Conservation (phyloP, 2,113 vertebrate species). For the Myrmophylax atrothorax region DNA sequence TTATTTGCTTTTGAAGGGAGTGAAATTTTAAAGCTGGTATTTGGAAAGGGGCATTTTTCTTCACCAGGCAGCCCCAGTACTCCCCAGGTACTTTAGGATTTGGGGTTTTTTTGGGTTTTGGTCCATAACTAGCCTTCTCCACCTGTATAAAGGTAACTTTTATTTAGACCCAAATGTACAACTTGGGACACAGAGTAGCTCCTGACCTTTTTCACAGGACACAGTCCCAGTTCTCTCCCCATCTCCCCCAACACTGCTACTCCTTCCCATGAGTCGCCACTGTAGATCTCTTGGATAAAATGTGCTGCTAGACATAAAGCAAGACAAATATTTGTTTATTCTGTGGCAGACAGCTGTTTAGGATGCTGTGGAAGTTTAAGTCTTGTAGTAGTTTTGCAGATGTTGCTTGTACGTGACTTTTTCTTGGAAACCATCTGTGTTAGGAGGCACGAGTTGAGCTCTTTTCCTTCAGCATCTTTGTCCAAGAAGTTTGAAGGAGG, state of each 20-base stretch:
- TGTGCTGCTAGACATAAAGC: neutral
- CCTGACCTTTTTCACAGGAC: neutral
- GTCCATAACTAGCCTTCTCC: neutral
- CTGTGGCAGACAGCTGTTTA: slow-evolving; percentile 5
- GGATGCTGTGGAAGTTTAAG: neutral
- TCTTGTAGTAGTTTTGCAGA: neutral
- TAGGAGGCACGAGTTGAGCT: neutral
- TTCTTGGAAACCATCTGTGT: neutral
- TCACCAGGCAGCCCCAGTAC: neutral
- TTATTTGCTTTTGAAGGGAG: neutral
- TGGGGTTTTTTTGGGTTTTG: neutral
- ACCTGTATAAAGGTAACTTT: neutral
- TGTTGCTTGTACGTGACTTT: neutral
- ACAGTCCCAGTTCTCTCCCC: neutral
- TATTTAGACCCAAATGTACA: neutral
- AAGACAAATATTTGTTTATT: slow-evolving; percentile 34
- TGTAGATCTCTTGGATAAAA: neutral
- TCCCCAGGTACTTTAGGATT: accelerated
- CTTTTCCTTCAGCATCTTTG: neutral
- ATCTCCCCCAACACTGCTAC: neutral
- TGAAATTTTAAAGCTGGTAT: neutral
- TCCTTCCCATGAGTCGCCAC: neutral
- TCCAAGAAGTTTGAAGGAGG: neutral
- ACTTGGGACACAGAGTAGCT: neutral
- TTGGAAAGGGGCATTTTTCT: neutral